Conservation (phyloP, 2,113 vertebrate genomes). For the Microtus montanus region DNA sequence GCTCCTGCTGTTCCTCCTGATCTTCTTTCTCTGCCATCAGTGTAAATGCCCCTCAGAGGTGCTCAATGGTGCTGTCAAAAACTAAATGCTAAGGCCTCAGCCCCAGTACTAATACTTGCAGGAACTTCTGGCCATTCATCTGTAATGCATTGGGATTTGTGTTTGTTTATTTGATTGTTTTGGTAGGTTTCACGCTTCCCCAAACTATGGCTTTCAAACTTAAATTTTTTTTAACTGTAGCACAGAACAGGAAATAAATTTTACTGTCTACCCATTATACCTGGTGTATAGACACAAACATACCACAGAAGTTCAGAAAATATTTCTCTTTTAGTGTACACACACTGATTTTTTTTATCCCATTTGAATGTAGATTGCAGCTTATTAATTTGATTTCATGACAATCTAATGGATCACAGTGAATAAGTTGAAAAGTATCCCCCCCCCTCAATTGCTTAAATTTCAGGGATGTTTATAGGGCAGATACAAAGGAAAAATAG, state of each 20-base stretch:
- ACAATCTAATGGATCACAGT: neutral
- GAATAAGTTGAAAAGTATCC: neutral
- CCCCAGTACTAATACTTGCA: neutral
- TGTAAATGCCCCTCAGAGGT: neutral
- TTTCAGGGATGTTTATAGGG: neutral
- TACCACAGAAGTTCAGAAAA: neutral
- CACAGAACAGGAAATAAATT: neutral
- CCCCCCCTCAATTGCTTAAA: neutral
- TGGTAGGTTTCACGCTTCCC: neutral
- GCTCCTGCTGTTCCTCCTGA: neutral
- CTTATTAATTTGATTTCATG: slow-evolving; percentile 22
- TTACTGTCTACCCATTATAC: neutral
- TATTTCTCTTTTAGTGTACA: neutral
- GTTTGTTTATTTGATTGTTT: neutral
- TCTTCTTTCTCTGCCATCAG: neutral
- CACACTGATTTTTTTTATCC: neutral
- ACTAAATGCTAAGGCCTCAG: neutral
- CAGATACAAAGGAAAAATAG: neutral
- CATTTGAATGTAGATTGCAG: neutral
- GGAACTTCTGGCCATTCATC: neutral
- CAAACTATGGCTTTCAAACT: neutral
- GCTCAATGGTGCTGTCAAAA: neutral
- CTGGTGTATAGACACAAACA: neutral
- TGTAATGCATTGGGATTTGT: neutral
- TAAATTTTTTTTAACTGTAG: neutral